Conservation (phyloP, 2,888 invertebrate genomes). For the Perizoma affinitatum region DNA sequence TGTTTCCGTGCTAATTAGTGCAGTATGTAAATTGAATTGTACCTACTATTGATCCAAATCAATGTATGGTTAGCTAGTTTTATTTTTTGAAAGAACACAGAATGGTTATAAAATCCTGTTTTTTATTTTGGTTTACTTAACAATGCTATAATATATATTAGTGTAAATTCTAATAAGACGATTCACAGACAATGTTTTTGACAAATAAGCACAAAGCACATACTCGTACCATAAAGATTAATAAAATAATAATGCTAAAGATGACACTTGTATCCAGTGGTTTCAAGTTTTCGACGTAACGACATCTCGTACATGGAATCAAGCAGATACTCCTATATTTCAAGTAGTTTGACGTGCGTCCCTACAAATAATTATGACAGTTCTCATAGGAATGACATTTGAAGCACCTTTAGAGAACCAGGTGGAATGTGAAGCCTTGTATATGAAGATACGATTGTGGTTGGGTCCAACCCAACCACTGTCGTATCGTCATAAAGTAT, state of each 20-base stretch:
- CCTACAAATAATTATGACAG: constrained; percentile 74
- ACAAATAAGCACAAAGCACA: constrained; percentile 13
- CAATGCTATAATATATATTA: too few species aligned
- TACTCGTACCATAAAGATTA: constrained; percentile 7
- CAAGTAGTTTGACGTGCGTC: constrained; percentile 45
- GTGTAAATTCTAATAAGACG: constrained; percentile 15
- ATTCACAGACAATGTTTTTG: constrained; percentile 10
- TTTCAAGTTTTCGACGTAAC: constrained; percentile 32
- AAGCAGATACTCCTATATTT: constrained; percentile 28
- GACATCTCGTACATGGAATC: constrained; percentile 34
- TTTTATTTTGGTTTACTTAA: too few species aligned
- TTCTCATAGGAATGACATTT: constrained; percentile 65
- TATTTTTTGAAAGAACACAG: not conserved
- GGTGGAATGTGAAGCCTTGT: constrained; percentile 34
- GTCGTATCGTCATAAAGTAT: too few species aligned
- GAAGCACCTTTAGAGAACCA: constrained; percentile 49
- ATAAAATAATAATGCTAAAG: constrained; percentile 30
- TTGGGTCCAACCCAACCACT: constrained; percentile 2
- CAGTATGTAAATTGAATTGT: constrained; percentile 31
- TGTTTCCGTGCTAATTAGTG: constrained; percentile 36
- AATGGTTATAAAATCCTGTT: too few species aligned
- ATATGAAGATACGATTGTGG: constrained; percentile 20
- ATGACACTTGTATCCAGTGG: constrained; percentile 31
- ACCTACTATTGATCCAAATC: constrained; percentile 28
- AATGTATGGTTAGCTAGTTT: constrained; percentile 9